phyloP scores from a whole-genome alignment of 1,140 invertebrate genomes.

The Aplysia californica region DNA sequence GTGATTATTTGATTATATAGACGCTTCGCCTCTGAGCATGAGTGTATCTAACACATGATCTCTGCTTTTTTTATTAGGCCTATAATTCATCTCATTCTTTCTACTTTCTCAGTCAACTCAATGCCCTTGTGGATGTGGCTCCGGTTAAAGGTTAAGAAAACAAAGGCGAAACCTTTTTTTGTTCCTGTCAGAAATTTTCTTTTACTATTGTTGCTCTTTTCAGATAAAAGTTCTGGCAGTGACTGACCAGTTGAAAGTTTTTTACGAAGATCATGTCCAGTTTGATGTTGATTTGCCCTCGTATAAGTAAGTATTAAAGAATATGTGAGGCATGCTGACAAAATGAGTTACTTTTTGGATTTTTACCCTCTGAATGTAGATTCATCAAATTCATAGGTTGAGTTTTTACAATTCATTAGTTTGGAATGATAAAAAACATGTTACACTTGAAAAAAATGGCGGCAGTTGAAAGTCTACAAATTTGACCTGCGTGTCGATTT shows the following conservation, averaged over 20 bases:
- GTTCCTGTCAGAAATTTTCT: too few species aligned
- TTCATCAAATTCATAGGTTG: too few species aligned
- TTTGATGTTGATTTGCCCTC: constrained; percentile 93
- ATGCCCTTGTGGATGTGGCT: neutral
- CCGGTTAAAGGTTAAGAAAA: neutral
- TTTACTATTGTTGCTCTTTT: too few species aligned
- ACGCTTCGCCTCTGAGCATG: too few species aligned
- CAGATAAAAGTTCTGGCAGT: constrained; percentile 92
- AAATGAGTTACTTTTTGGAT: too few species aligned
- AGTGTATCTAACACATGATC: neutral
- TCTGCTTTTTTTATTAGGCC: neutral
- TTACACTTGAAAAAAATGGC: too few species aligned
- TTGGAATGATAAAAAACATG: too few species aligned
- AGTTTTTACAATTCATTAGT: neutral
- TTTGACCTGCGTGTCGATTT: too few species aligned
- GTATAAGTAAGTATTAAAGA: constrained; percentile 80
- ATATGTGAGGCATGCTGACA: too few species aligned
- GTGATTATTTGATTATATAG: too few species aligned
- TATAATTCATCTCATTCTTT: neutral
- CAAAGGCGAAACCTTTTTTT: constrained; percentile 1
- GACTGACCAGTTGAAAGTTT: constrained; percentile 78
- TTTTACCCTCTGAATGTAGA: too few species aligned
- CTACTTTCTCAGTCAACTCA: neutral
- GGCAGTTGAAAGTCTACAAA: too few species aligned
- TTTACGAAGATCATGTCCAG: constrained; percentile 84